Percentiles rank a stretch among this genome's conserved stretches.
Conservation (phyloP, 2,797 vertebrate species). For the Spea hammondii region DNA sequence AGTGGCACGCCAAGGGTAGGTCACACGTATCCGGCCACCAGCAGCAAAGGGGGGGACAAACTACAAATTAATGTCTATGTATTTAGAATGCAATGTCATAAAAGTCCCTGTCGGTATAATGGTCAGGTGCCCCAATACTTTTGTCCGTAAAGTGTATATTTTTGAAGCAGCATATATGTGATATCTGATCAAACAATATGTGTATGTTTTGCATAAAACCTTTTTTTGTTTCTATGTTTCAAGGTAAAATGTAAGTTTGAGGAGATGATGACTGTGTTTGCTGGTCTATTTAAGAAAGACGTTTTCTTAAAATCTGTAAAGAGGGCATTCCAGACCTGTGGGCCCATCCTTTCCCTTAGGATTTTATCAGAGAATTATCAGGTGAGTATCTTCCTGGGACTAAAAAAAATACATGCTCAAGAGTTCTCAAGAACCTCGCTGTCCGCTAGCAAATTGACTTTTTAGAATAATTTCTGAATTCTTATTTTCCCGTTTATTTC, state of each 20-base stretch:
- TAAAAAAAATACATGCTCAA: too few species aligned
- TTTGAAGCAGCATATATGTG: background rate
- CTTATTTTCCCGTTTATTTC: too few species aligned
- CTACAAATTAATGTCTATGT: too few species aligned
- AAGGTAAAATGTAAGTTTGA: conserved; percentile 71
- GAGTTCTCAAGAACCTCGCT: too few species aligned
- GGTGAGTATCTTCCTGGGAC: conserved; percentile 61
- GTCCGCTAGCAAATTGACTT: too few species aligned
- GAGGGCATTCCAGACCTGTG: conserved; percentile 75
- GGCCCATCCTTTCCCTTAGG: conserved; percentile 69
- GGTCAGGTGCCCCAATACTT: too few species aligned
- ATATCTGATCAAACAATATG: background rate
- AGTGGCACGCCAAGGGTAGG: too few species aligned
- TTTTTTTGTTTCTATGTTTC: background rate
- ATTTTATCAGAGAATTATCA: conserved; percentile 69
- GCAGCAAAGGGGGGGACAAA: too few species aligned
- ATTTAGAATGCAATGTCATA: too few species aligned
- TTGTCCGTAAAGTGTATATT: background rate
- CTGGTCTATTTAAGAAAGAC: conserved; percentile 75
- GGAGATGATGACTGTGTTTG: conserved; percentile 82
- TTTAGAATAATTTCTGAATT: too few species aligned
- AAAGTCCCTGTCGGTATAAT: too few species aligned
- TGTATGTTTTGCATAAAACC: background rate
- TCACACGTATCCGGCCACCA: too few species aligned
- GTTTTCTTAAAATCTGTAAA: conserved; percentile 68